These are phyloP conservation scores for Hemitrygon akajei DNA, from an alignment of 2,797 vertebrate species.

Conservation along the genomic window DNA sequence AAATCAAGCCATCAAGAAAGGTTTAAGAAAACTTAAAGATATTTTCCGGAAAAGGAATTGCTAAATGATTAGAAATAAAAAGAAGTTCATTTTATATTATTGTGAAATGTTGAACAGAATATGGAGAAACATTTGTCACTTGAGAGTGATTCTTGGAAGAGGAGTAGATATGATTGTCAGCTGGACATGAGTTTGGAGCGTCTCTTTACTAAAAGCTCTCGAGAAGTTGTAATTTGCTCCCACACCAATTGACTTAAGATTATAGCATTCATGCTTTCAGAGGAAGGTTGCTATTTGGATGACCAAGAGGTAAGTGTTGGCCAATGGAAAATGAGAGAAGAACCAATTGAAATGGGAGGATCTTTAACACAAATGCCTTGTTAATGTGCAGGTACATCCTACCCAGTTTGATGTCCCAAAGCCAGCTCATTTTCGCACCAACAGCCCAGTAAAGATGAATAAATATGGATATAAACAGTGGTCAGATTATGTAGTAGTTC, in stretches of 20 bases:
- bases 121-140: background rate
- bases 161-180: background rate
- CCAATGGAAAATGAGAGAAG: background rate
- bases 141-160: background rate
- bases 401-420: background rate
- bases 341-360: background rate
- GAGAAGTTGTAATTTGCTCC: background rate
- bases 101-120: background rate
- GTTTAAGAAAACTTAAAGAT: background rate
- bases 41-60: background rate
- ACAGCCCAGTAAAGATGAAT: background rate
- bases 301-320: background rate
- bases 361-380: too few species aligned
- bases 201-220: background rate
- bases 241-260: background rate
- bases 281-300: background rate
- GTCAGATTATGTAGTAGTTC: background rate
- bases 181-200: too few species aligned
- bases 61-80: too few species aligned
- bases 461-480: background rate
- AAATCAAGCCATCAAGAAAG: background rate
- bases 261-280: background rate
- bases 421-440: background rate
- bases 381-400: background rate
- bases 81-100: background rate